A percentile compares a stretch with the other conserved stretches of the same genome.
Conservation (phyloP, 2,888 invertebrate species). For the Strigamia maritima region DNA sequence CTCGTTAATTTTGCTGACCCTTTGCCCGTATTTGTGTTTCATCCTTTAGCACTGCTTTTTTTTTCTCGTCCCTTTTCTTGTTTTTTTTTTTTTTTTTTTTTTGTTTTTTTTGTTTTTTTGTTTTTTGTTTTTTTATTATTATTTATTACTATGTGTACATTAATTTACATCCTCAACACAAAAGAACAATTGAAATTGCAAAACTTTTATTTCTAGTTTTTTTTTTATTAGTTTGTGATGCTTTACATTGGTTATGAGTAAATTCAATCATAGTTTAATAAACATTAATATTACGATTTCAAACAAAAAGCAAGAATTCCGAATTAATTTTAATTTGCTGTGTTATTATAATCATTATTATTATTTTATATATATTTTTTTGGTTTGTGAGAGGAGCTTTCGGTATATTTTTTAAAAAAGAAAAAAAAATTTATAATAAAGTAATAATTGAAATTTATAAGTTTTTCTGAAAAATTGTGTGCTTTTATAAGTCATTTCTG, state of each 20-base stretch:
- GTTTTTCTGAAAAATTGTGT: no score
- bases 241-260: background rate
- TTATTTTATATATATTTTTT: no score
- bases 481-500: no score
- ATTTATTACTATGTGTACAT: background rate
- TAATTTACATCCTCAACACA: background rate
- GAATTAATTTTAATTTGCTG: background rate
- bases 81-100: background rate
- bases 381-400: no score
- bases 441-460: background rate
- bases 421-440: no score
- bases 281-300: background rate
- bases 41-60: background rate
- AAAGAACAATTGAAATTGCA: background rate
- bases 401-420: no score
- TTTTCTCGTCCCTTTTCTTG: background rate
- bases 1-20: constrained; percentile 11
- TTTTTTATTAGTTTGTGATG: background rate
- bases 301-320: no score
- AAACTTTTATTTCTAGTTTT: background rate
- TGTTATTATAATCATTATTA: background rate
- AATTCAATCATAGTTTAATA: background rate
- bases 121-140: background rate
- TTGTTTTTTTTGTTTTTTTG: background rate
- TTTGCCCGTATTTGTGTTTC: background rate